phyloP scores from a whole-genome alignment of 2,113 vertebrate genomes.

The Forbesichthys agassizii region DNA sequence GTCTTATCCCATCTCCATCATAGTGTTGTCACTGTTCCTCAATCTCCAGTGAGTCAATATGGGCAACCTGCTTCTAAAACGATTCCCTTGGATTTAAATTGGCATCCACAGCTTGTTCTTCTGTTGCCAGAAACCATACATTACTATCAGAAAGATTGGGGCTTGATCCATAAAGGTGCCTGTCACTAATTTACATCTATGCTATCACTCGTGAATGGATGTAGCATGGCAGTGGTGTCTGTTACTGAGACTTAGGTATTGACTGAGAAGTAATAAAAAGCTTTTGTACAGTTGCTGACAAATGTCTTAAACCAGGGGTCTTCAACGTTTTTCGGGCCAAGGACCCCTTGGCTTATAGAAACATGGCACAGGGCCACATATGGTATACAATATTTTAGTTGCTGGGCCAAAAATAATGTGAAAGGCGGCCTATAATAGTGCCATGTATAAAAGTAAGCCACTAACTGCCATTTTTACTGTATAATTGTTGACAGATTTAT shows the following conservation, averaged over 20 bases:
- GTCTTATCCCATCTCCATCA: no score
- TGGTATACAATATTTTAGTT: no score
- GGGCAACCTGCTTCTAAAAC: slow-evolving; percentile 44
- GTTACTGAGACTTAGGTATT: slow-evolving; percentile 32
- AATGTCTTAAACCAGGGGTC: slow-evolving; percentile 13
- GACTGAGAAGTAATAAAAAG: slow-evolving; percentile 43
- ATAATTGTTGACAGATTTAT: no score
- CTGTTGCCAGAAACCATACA: slow-evolving; percentile 56
- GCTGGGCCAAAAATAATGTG: no score
- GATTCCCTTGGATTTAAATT: slow-evolving; percentile 55
- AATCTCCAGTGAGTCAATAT: slow-evolving; percentile 28
- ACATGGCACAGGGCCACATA: no score
- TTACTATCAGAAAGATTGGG: slow-evolving; percentile 63
- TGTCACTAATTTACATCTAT: slow-evolving; percentile 66
- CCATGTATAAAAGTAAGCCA: no score
- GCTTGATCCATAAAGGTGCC: slow-evolving; percentile 66
- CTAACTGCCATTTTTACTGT: no score
- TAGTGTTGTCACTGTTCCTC: not conserved
- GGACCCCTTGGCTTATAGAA: no score
- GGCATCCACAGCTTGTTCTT: slow-evolving; percentile 48
- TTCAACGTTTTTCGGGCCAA: no score
- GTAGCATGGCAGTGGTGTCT: slow-evolving; percentile 27
- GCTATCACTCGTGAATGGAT: slow-evolving; percentile 54
- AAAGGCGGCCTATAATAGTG: no score
- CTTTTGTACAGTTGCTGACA: slow-evolving; percentile 39